Base-by-base conservation (phyloP, 2,113 vertebrate species). In the Saguinus midas region DNA sequence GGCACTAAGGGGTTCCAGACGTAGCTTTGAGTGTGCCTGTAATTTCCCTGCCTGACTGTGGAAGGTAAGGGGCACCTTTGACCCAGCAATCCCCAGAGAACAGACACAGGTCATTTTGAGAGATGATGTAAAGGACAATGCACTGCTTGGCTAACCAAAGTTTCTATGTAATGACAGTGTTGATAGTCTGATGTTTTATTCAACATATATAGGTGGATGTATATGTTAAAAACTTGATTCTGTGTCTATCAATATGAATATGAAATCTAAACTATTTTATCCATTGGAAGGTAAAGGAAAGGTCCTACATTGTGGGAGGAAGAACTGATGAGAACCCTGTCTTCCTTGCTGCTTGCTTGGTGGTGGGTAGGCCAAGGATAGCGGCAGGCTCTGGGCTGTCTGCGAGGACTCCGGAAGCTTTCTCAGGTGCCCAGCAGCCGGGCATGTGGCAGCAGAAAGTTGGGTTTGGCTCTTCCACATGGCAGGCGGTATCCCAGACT, bases 241-340 rank as follows among this genome's bases (percentile, higher is more conserved):
- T 78, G 79, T 82, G 96, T 98, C 98, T 98, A 98, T 91, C 98
- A 96, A 95, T 98, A 98, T 92, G 98, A 96, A 94, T 98, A 98
- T 97, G 98, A 98, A 98, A 97, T 98, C 96, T 96, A 96, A 98
- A 98, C 97, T 81, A 83, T 87, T 97, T 89, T 97, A 97, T 98
- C 97, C 98, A 97, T 81, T 95, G 96, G 97, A 95, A 98, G 98
- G 98, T 98, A 98, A 98, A 98, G 97, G 97, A 95, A 96, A 98
- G 97, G 98, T 95, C 97, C 97, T 96, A 92, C 87, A n/a, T 87
- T 88, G 89, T 29, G 84, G 96, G 95, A 89, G 94, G 0, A 32
- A 96, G 97, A 96, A 92, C 61, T 90, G 90, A 37, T 9, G 6
- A 79, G 90, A 89, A 45, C 43, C 66, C 0, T 1, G n/a, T 84